Conservation (phyloP, 2,113 vertebrate species). For the Rattus rattus region DNA sequence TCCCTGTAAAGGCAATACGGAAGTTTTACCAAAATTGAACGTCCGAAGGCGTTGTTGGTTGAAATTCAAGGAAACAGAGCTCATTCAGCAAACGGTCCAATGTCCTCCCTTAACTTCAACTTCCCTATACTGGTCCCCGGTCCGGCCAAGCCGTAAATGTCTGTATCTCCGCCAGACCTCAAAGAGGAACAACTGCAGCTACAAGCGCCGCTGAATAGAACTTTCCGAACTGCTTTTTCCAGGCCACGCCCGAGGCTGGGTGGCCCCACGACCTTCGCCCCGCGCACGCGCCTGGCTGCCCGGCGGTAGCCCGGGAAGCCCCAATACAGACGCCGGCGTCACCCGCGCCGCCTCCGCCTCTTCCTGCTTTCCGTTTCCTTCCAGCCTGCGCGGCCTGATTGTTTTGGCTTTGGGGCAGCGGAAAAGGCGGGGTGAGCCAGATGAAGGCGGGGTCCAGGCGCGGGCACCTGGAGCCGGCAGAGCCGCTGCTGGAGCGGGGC, state of each 20-base stretch:
- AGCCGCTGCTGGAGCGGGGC: background rate
- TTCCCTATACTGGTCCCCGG: background rate
- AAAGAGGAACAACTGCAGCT: background rate
- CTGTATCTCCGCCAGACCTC: background rate
- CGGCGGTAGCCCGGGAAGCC: background rate
- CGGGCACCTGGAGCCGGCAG: constrained; percentile 63
- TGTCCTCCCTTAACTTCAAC: background rate
- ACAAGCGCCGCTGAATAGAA: background rate
- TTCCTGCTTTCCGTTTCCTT: constrained; percentile 62
- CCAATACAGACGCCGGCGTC: background rate
- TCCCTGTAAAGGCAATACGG: background rate
- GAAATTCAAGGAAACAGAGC: background rate
- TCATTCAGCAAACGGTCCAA: background rate
- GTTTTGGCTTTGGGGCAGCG: constrained; percentile 75
- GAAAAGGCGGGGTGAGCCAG: constrained; percentile 47
- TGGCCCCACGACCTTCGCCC: background rate
- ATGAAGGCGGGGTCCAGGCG: background rate
- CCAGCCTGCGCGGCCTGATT: constrained; percentile 76
- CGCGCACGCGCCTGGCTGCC: background rate
- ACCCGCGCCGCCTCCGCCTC: background rate
- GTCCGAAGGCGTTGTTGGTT: too few species aligned
- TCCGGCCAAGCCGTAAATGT: background rate
- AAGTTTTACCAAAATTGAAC: background rate
- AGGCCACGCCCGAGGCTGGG: background rate
- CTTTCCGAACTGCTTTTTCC: too few species aligned